Evolutionary conservation across 2,888 invertebrate genomes (phyloP).

Genomic region (Tridacna gigas): DNA sequence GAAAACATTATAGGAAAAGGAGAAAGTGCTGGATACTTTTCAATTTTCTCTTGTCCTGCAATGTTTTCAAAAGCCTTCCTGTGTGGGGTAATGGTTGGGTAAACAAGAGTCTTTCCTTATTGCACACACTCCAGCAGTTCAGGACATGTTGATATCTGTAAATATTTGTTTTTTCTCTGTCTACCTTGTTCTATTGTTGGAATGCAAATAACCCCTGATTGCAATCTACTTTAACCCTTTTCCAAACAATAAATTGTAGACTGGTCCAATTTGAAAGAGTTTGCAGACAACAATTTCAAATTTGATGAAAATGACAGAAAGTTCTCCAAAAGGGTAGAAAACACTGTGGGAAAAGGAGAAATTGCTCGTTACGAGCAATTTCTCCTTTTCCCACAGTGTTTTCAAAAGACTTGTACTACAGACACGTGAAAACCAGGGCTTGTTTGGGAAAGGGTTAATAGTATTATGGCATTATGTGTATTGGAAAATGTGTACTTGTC

Average conservation of each 20-base stretch:
- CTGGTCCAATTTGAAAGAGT: background rate
- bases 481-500: no score
- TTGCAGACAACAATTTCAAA: background rate
- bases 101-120: background rate
- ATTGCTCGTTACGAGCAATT: background rate
- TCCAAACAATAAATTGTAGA: background rate
- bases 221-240: slow-evolving; percentile 5
- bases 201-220: slow-evolving; percentile 16
- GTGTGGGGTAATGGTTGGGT: no score
- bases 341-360: background rate
- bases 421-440: no score
- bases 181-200: slow-evolving; percentile 7
- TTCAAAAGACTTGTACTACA: no score
- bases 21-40: no score
- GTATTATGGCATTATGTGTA: no score
- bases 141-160: slow-evolving; percentile 18
- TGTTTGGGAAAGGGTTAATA: no score
- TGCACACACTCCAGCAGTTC: slow-evolving; percentile 2
- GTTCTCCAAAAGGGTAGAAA: no score
- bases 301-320: background rate
- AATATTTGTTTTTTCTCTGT: slow-evolving; percentile 24
- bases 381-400: no score
- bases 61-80: no score
- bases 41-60: no score
- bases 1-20: no score